These are phyloP conservation scores for Osedax fenrisi DNA, from an alignment of 2,888 invertebrate species.

Conservation along the genomic window DNA sequence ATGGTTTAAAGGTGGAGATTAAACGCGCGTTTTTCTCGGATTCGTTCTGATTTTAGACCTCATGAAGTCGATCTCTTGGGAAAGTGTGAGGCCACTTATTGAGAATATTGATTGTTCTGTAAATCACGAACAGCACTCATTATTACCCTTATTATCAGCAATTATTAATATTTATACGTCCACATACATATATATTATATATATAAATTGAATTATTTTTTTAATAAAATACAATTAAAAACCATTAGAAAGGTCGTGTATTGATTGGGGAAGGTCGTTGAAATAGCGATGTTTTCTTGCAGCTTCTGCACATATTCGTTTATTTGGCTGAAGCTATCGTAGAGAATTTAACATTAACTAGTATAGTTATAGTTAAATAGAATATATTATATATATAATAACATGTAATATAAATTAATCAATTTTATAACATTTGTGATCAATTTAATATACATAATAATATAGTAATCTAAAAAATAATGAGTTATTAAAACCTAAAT, in stretches of 20 bases:
- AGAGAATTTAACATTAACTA: conserved; percentile 32
- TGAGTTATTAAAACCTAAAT: too few species aligned
- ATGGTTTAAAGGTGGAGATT: background rate
- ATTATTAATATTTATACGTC: background rate
- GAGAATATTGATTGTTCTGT: conserved; percentile 87
- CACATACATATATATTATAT: too few species aligned
- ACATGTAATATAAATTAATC: too few species aligned
- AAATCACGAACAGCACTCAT: conserved; percentile 50
- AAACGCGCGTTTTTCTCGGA: conserved; percentile 28
- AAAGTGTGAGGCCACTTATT: conserved; percentile 76
- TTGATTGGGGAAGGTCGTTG: conserved; percentile 71
- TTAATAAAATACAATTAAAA: conserved; percentile 40
- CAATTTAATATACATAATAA: too few species aligned
- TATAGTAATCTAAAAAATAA: too few species aligned
- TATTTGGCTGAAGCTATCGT: conserved; percentile 60
- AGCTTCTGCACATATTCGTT: conserved; percentile 72
- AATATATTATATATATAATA: background rate
- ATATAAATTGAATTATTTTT: background rate
- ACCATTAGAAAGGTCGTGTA: conserved; percentile 85
- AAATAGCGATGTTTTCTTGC: conserved; percentile 84
- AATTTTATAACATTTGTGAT: too few species aligned
- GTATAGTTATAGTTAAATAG: background rate
- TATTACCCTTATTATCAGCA: background rate
- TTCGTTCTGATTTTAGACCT: conserved; percentile 36
- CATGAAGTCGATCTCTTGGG: conserved; percentile 58